Evolutionary conservation across 2,797 vertebrate species (phyloP).

Genomic region (Malacoctenus gilli): DNA sequence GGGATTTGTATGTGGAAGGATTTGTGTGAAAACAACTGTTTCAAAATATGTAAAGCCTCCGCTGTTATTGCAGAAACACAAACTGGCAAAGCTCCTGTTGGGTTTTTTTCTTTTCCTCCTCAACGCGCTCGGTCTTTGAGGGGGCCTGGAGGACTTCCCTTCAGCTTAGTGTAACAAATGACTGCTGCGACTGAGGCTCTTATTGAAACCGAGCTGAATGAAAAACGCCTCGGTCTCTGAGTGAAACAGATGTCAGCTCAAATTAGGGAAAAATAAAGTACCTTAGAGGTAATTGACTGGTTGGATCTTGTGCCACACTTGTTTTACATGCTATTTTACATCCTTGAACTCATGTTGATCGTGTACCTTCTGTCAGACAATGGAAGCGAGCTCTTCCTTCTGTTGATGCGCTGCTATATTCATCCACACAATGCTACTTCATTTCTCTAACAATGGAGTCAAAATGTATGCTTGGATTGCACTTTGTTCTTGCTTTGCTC

Average conservation of each 20-base stretch:
- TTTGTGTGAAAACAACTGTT: background rate
- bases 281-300: background rate
- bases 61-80: background rate
- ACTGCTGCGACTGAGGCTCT: background rate
- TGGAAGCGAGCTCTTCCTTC: too few relatives aligned
- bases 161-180: background rate
- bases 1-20: background rate
- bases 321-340: background rate
- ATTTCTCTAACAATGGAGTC: too few relatives aligned
- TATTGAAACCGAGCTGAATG: too few relatives aligned
- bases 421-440: too few relatives aligned
- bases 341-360: background rate
- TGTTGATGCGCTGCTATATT: too few relatives aligned
- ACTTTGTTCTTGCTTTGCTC: too few relatives aligned
- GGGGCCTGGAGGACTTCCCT: background rate
- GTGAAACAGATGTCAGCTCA: background rate
- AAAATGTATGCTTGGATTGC: too few relatives aligned
- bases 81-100: background rate
- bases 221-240: background rate
- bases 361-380: too few relatives aligned
- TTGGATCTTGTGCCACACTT: background rate
- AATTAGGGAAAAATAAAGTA: slow-evolving; percentile 6
- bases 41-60: background rate
- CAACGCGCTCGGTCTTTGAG: background rate
- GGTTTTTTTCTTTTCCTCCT: too few relatives aligned